Base-by-base conservation (phyloP, 2,797 vertebrate genomes). In the Tolypeutes matacus region DNA sequence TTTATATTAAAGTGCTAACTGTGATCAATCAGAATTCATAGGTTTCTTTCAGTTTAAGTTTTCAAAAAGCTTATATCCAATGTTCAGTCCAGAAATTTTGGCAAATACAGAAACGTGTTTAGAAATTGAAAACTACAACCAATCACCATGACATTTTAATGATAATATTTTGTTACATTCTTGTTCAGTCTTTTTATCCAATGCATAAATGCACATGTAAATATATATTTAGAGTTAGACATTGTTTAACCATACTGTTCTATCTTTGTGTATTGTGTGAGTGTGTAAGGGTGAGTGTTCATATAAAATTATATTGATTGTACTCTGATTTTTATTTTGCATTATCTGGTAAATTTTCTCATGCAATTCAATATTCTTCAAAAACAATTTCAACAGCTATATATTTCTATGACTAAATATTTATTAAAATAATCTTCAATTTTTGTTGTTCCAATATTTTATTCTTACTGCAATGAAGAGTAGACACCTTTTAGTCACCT, bases 361-460 rank as follows among this genome's bases (percentile, higher is more conserved):
- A 76, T 51, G 4, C 31, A 42, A 29, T 75, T 75, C 31, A 49
- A 49, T 51, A 76, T 49, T 76, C 39, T 76, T 76, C 15, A 18
- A 76, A 29, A 76, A 17, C 29, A 75, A 49, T 51, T 76, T 51
- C 46, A 76, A 46, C 27, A 39, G 34, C 14, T 73, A 25, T 4
- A 17, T 72, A 78, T 83, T 83, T 87, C 23, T 15, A 84, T 80
- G n/a, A 86, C 46, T 31, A 94, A 15, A 39, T 1, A 80, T 80
- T 94, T 72, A 91, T 39, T 67, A 77, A 92, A 39, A 67, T 14
- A 51, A 56, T 81, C 5, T 64, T 80, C 46, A n/a, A 27, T 75
- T 49, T 72, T 82, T 90, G 3, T 82, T 90, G 42, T 78, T 89
- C 42, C 78, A 27, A 42, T 94, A 0, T 69, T 84, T 80, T 86